Base-by-base conservation (phyloP, 2,113 vertebrate species). In the Budorcas taxicolor region DNA sequence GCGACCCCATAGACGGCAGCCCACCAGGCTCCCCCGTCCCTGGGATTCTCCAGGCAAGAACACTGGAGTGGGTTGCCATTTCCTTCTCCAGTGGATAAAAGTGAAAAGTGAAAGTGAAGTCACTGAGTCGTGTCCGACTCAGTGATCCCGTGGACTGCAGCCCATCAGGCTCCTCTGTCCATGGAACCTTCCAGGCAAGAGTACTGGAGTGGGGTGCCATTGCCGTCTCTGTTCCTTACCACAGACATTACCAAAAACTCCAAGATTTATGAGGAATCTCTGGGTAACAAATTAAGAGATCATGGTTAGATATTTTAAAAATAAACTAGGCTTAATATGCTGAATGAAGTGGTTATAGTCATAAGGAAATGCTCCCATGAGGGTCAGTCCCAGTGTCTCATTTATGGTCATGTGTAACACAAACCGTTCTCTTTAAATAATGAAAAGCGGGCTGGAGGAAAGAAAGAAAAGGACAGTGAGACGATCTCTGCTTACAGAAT, bases 401-500 rank as follows among this genome's bases (percentile, higher is more conserved):
- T 71, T 57, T 15, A 36, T 1, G 9, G 15, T 40, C 58, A 21
- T 12, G 15, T 29, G 50, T 53, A 53, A 53, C 11, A 53, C 31
- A n/a, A 33, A 82, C 6, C 2, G 1, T 53, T 82, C 21, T 83
- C 19, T 53, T 53, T n/a, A 53, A 98, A 87, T 90, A 97, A 58
- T 45, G 47, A 80, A 71, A 36, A 94, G 12, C 27, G 11, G 93
- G 45, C 90, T 95, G 95, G 94, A 74, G 53, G 9, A 14, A 98
- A 98, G 74, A 94, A 95, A 87, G 93, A 96, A 97, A 36, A 97
- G 94, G 67, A 71, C 14, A 47, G 23, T 47, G 62, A 91, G 64
- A 94, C 7, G 85, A 93, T 83, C 74, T 43, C 33, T 82, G n/a
- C 4, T 81, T 55, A 55, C 0, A 57, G 82, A 97, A 90, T 14